Base-by-base conservation (phyloP, 2,113 vertebrate species). In the Plestiodon gilberti region DNA sequence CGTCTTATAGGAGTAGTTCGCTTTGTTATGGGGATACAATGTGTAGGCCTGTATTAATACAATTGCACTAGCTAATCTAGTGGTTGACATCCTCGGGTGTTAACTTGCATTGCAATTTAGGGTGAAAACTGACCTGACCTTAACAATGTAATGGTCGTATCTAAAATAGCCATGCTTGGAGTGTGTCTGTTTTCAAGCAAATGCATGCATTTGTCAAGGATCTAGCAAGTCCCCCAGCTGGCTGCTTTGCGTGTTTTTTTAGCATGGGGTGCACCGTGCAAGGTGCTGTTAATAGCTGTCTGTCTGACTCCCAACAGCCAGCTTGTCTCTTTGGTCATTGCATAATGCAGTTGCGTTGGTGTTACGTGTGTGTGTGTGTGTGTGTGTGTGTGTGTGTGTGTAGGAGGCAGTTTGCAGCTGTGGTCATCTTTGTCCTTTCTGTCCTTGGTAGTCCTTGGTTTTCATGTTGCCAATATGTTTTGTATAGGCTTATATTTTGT, bases 1-100 rank as follows among this genome's bases (percentile, higher is more conserved):
- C 55, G 55, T 82, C 90, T 73, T 88, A 7, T 88, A 67, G 83
- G 90, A 74, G 22, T 71, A 57, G 83, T 90, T 83, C 20, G 33
- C 75, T 30, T 9, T 74, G 69, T 80, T 43, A 1, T 11, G 30
- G 73, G 76, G 77, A 30, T 78, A 76, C 3, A 1, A 5, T 78
- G 3, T 67, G 4, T 74, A 81, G 65, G 30, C 22, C 30, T 67
- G 33, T 61, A n/a, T 38, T 78, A 73, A 48, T 91, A 13, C 73
- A 87, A 81, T 0, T 86, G 73, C 1, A 52, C 52, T 55, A 80
- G 79, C 48, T 83, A 65, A 55, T 59, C 3, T 38, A 20, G 10
- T 7, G 79, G 1, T 38, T 86, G 4, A 83, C 87, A 82, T 84
- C 22, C 55, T 43, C 25, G 1, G 14, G 13, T 80, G 13, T 33